Base-by-base conservation (phyloP, 2,888 invertebrate species). In the Agriopis leucophaearia region DNA sequence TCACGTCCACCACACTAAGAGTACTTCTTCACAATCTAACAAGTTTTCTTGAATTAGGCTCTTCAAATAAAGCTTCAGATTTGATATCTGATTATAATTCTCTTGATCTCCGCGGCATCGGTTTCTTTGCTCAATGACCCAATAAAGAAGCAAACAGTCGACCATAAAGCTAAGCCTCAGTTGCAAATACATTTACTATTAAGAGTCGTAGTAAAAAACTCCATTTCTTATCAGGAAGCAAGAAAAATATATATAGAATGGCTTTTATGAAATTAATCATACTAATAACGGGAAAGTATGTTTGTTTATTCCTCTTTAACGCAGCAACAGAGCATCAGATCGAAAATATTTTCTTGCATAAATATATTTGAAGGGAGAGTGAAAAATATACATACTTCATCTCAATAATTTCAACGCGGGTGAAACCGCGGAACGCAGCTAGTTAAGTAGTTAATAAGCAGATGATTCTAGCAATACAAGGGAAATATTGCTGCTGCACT, bases 71-170 rank as follows among this genome's bases (percentile, higher is more conserved):
- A 16, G 50, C 56, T 15, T 35, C 38, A 38, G 18, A 57, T 57
- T 48, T 52, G 15, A 38, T 38, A 48, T 58, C 58, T 44, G 51
- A 40, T 58, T 61, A 42, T 27, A 52, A 69, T 61, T 48, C 64
- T 38, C 45, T 10, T 55, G 55, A 65, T 65, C 64, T 48, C 36
- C 15, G 35, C 55, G 38, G 27, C 52, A 66, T 71, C 62, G 59
- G 60, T 69, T 70, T 76, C 75, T 79, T 78, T 75, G 69, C 69
- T 69, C 73, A 86, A 87, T 80, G 83, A 82, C 80, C 85, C 83
- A 85, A 87, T 88, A 88, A 86, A 86, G 83, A 86, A 82, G 85
- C 80, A 88, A 88, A 89, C 84, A 87, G 76, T 78, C 78, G 73
- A 76, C 84, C 80, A 86, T 86, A 83, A 72, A 72, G 59, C 48